phyloP scores from a whole-genome alignment of 2,113 vertebrate genomes.

The Microcebus tavaratra region DNA sequence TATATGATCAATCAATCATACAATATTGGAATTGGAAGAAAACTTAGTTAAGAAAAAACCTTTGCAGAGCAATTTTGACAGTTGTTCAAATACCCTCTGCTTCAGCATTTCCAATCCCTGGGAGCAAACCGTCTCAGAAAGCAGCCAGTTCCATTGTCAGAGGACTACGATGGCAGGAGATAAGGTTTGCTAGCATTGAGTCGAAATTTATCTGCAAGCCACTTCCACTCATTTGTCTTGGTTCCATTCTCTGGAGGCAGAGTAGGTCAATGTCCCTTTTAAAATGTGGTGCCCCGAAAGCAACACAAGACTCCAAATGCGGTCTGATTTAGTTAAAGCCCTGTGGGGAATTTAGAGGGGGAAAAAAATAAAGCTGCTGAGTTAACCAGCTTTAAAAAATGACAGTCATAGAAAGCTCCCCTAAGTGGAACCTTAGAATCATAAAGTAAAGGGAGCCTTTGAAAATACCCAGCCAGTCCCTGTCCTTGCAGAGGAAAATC shows the following conservation, averaged over 20 bases:
- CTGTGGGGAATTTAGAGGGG: conserved; percentile 21
- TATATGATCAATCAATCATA: background rate
- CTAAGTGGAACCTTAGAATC: conserved; percentile 17
- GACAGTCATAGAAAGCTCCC: conserved; percentile 39
- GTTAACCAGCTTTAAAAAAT: conserved; percentile 66
- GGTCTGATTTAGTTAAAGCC: conserved; percentile 45
- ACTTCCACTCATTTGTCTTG: conserved; percentile 39
- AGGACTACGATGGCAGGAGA: background rate
- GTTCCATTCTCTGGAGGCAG: conserved; percentile 22
- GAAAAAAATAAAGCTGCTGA: background rate
- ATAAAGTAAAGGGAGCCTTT: conserved; percentile 24
- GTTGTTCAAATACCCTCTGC: conserved; percentile 28
- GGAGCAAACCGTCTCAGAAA: background rate
- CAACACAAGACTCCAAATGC: conserved; percentile 18
- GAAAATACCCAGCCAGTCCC: conserved; percentile 24
- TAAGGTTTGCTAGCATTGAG: background rate
- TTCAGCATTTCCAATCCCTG: background rate
- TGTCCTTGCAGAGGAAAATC: background rate
- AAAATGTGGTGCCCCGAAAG: conserved; percentile 24
- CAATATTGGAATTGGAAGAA: background rate
- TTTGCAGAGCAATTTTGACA: conserved; percentile 22
- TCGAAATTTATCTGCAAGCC: background rate
- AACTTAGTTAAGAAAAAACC: background rate
- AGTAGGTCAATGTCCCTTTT: conserved; percentile 54
- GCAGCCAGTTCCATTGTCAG: background rate